Conservation (phyloP, 2,797 vertebrate species). For the Salarias fasciatus region DNA sequence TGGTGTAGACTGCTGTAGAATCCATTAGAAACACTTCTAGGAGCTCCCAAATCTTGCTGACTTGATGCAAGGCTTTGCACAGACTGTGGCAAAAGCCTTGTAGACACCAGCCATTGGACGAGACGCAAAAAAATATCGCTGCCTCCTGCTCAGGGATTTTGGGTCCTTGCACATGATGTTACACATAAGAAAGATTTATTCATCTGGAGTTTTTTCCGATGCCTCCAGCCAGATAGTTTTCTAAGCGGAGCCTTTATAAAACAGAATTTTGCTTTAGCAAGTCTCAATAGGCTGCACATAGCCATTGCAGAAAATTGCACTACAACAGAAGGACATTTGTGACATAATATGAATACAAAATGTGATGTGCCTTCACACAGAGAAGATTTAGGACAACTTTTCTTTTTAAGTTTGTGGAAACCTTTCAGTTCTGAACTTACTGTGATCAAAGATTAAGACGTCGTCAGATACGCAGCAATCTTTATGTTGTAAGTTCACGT, state of each 20-base stretch:
- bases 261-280: constrained; percentile 41
- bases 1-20: constrained; percentile 64
- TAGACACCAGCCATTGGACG: constrained; percentile 56
- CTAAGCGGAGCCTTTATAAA: constrained; percentile 56
- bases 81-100: constrained; percentile 56
- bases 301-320: constrained; percentile 46
- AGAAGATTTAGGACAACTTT: no score
- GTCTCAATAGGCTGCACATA: constrained; percentile 50
- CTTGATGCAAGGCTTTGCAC: constrained; percentile 66
- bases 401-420: neutral
- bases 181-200: constrained; percentile 64
- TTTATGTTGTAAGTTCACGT: no score
- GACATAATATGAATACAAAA: constrained; percentile 40
- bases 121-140: constrained; percentile 57
- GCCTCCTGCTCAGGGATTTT: constrained; percentile 56
- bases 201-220: constrained; percentile 46
- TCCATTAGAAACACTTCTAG: constrained; percentile 73
- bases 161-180: constrained; percentile 59
- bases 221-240: constrained; percentile 60
- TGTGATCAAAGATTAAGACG: constrained; percentile 7
- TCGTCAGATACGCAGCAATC: no score
- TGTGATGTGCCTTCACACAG: neutral
- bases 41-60: constrained; percentile 70
- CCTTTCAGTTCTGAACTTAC: no score
- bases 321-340: constrained; percentile 28